Conservation (phyloP, 2,113 vertebrate genomes). For the Carassius gibelio region DNA sequence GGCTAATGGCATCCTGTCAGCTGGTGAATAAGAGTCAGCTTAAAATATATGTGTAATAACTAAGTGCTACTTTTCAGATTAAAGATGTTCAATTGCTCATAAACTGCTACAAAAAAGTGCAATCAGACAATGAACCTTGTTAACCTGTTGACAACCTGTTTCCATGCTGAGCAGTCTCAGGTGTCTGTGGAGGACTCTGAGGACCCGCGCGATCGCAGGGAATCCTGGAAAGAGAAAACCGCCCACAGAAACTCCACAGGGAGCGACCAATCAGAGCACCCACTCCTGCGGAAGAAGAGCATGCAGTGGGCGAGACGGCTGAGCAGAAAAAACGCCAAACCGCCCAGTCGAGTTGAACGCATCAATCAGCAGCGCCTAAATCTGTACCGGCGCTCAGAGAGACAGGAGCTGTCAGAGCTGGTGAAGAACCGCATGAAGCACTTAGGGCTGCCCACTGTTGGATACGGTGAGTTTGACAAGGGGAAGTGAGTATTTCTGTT, state of each 20-base stretch:
- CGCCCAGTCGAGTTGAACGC: conserved; percentile 80
- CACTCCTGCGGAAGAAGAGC: conserved; percentile 91
- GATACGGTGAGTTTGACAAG: conserved; percentile 84
- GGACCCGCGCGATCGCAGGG: conserved; percentile 80
- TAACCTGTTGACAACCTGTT: background rate
- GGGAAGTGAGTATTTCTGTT: background rate
- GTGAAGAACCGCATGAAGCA: conserved; percentile 98
- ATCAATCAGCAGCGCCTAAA: conserved; percentile 88
- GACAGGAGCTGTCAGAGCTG: conserved; percentile 95
- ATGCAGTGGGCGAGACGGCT: conserved; percentile 93
- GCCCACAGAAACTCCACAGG: conserved; percentile 81
- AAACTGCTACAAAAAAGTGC: background rate
- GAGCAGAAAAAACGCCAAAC: conserved; percentile 83
- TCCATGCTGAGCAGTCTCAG: conserved; percentile 80
- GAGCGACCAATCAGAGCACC: conserved; percentile 87
- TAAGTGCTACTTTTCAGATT: background rate
- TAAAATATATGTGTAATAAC: background rate
- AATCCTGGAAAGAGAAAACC: conserved; percentile 82
- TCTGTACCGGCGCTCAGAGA: conserved; percentile 87
- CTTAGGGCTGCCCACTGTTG: conserved; percentile 92
- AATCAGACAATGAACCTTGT: background rate
- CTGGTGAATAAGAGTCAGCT: background rate
- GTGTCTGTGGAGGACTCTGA: conserved; percentile 89
- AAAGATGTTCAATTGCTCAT: background rate
- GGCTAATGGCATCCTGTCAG: background rate